phyloP scores from a whole-genome alignment of 1,140 invertebrate genomes.

The Magallana gigas region DNA sequence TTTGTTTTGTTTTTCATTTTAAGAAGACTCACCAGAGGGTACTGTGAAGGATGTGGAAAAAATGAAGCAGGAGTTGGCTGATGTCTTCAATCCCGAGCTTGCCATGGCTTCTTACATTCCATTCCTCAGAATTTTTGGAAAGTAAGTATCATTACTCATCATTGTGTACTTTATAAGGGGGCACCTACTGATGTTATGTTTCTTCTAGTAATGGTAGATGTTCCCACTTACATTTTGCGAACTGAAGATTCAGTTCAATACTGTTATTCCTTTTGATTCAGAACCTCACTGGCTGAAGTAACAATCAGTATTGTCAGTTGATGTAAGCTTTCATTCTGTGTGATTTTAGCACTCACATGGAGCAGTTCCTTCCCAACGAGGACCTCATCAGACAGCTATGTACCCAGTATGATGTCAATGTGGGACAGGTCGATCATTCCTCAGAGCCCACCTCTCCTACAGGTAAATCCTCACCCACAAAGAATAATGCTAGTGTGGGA shows the following conservation, averaged over 20 bases:
- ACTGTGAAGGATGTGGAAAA: slow-evolving; percentile 62
- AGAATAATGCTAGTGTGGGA: no score
- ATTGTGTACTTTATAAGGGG: no score
- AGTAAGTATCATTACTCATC: slow-evolving; percentile 60
- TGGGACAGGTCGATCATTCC: slow-evolving; percentile 24
- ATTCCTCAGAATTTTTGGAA: slow-evolving; percentile 88
- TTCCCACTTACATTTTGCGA: background rate
- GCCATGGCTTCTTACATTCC: slow-evolving; percentile 90
- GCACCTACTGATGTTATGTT: background rate
- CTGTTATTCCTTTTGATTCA: background rate
- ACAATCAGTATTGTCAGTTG: no score
- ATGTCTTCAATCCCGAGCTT: slow-evolving; percentile 90
- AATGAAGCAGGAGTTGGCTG: slow-evolving; percentile 86
- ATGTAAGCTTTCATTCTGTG: background rate
- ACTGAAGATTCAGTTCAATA: background rate
- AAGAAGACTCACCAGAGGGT: slow-evolving; percentile 58
- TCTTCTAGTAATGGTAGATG: background rate
- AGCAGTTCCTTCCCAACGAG: slow-evolving; percentile 79
- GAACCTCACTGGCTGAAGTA: no score
- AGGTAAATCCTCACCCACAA: background rate
- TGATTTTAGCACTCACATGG: slow-evolving; percentile 77
- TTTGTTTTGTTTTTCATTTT: background rate
- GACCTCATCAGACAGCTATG: slow-evolving; percentile 89
- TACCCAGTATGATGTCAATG: slow-evolving; percentile 78
- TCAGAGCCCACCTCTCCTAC: slow-evolving; percentile 45